A percentile compares a stretch with the other conserved stretches of the same genome.
Evolutionary conservation across 35 echinoderm and acorn worm genomes (phyloP).

Genomic region (Ophiothrix spiculata): DNA sequence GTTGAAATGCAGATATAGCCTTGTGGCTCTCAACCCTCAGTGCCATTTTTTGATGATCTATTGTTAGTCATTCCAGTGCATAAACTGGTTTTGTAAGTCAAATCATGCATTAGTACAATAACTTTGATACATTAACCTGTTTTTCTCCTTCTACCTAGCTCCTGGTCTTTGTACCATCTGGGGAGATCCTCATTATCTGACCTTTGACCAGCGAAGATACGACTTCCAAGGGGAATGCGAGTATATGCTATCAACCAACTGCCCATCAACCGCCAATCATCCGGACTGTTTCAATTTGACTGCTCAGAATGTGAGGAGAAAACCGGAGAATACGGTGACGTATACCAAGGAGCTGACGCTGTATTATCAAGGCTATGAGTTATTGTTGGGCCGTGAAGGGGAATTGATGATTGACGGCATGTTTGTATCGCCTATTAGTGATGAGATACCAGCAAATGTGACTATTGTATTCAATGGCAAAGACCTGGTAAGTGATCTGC

Average conservation of each 20-base stretch:
- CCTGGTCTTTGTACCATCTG: constrained; percentile 51
- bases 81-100: not conserved
- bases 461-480: constrained; percentile 30
- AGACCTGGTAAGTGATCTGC: constrained; percentile 53
- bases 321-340: constrained; percentile 49
- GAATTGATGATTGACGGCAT: constrained; percentile 34
- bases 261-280: not conserved
- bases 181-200: constrained; percentile 71
- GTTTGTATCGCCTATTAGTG: constrained; percentile 11
- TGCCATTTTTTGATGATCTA: no score
- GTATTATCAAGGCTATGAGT: not conserved
- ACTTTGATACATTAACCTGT: not conserved
- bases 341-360: constrained; percentile 30
- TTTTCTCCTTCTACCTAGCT: constrained; percentile 23
- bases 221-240: constrained; percentile 71
- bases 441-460: constrained; percentile 14
- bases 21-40: no score
- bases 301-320: constrained; percentile 44
- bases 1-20: not conserved
- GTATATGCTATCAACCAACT: constrained; percentile 41
- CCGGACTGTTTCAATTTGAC: constrained; percentile 23
- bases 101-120: not conserved
- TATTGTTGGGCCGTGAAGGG: constrained; percentile 23
- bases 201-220: constrained; percentile 48
- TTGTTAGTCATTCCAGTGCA: no score